Evolutionary conservation across 2,113 vertebrate genomes (phyloP), one percentile per base, ranked within the genome.

Genomic region (Eulemur rufifrons): DNA sequence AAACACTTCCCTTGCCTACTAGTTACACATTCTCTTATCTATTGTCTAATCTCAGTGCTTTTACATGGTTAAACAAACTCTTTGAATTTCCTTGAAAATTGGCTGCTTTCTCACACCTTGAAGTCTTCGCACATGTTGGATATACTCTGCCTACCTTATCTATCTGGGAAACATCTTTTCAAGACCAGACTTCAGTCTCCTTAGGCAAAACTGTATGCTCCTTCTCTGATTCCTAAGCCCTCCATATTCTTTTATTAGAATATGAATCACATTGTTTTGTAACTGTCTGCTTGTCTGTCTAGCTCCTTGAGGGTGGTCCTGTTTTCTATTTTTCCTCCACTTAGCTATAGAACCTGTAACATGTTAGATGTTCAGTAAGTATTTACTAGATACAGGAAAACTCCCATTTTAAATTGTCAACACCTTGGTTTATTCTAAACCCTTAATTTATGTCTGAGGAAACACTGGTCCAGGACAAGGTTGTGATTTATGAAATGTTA

Each of bases 121-220:
- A 56, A 63, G 27, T 78, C 54, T 77, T 66, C 63, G 21, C 5
- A 32, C 9, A 14, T 69, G 56, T 93, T 66, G 47, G 39, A 39
- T 86, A 6, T 92, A 73, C 9, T 64, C 29, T 83, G 39, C 39
- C 18, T 69, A 27, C 23, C 27, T 86, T 91, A 27, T 54, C 34
- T 89, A 5, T 77, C 23, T 97, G 64, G 82, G 68, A 95, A 69
- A 78, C 1, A 32, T 66, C 6, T 71, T 95, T 71, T 95, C 27
- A 69, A 77, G 56, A 54, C 29, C 23, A 81, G 64, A 54, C 50
- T 56, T 0, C 25, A 34, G 10, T 73, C 54, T 87, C 5, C 13
- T 69, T 56, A 20, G 56, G 42, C 8, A 45, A 88, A 54, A 9
- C 42, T 64, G 23, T 47, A 21, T 73, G 54, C 25, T 78, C 15